Percentiles rank a stretch among this genome's conserved stretches.
Evolutionary conservation across 2,888 invertebrate species (phyloP).

Genomic region (Drosophila hamatofila): DNA sequence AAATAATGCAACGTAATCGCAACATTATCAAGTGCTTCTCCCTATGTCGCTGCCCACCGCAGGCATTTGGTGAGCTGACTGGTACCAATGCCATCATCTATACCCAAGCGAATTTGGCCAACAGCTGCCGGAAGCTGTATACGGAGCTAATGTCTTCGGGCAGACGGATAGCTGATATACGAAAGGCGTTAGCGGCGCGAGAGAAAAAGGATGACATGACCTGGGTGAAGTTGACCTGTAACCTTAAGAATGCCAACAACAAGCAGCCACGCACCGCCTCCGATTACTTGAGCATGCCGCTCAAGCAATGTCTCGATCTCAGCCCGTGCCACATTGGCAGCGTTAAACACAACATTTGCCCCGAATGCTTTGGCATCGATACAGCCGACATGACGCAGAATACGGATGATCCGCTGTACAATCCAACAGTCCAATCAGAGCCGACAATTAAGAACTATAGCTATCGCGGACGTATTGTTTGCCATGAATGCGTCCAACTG

Average conservation of each 20-base stretch:
- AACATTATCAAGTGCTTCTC: constrained; percentile 34
- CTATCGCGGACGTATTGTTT: not conserved
- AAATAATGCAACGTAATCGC: constrained; percentile 30
- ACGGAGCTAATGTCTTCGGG: constrained; percentile 8
- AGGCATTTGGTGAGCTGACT: constrained; percentile 3
- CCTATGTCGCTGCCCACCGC: constrained; percentile 14
- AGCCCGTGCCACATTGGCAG: constrained; percentile 1
- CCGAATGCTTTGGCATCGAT: not conserved
- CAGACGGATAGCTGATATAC: not conserved
- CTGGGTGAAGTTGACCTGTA: constrained; percentile 29
- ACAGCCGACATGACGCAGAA: not conserved
- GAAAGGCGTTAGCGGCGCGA: constrained; percentile 14
- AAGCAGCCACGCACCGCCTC: accelerated
- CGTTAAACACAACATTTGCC: not conserved
- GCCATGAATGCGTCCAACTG: not conserved
- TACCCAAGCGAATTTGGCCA: constrained; percentile 10
- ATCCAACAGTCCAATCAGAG: not conserved
- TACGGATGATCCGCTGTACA: not conserved
- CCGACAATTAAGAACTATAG: not conserved
- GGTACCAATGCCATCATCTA: not conserved
- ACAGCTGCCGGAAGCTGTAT: constrained; percentile 35
- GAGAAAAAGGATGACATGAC: constrained; percentile 17
- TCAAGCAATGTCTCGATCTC: constrained; percentile 2
- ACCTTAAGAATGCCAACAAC: not conserved
- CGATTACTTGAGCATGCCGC: constrained; percentile 23